Percentiles rank a stretch among this genome's conserved stretches.
Conservation (phyloP, 1,140 invertebrate species). For the Dendrolimus kikuchii region DNA sequence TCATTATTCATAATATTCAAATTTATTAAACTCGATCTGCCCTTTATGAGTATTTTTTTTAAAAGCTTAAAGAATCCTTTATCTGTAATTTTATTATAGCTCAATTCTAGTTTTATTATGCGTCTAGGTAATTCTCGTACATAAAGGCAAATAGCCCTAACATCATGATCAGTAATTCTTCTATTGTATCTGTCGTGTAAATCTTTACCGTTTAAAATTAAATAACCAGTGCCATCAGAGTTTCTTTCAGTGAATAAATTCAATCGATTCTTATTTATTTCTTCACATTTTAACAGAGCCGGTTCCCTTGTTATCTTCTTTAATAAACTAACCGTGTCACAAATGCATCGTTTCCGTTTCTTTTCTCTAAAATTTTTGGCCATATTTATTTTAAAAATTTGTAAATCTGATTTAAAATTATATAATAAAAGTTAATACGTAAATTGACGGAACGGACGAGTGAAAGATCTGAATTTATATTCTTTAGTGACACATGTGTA, state of each 20-base stretch:
- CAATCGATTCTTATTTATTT: conserved; percentile 48
- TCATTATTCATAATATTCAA: conserved; percentile 73
- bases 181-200: conserved; percentile 37
- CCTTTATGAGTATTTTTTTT: conserved; percentile 46
- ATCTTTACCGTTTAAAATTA: conserved; percentile 48
- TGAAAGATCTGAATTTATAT: no score
- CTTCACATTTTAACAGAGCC: conserved; percentile 19
- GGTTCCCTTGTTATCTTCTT: conserved; percentile 38
- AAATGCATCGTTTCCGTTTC: conserved; percentile 40
- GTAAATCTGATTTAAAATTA: background rate
- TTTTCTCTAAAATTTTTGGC: background rate
- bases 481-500: no score
- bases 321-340: conserved; percentile 29
- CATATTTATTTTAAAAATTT: background rate
- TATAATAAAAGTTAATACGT: background rate
- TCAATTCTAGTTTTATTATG: conserved; percentile 67
- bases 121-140: conserved; percentile 50
- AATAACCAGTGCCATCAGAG: conserved; percentile 40
- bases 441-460: background rate
- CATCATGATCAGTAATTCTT: conserved; percentile 62
- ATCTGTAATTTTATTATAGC: conserved; percentile 72
- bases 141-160: conserved; percentile 63
- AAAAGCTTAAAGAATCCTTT: conserved; percentile 69
- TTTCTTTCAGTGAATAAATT: conserved; percentile 53
- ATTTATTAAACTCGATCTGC: conserved; percentile 47